Evolutionary conservation across 2,888 invertebrate species (phyloP), one percentile per base, ranked within the genome.

Genomic region (Sphaerophoria taeniata): DNA sequence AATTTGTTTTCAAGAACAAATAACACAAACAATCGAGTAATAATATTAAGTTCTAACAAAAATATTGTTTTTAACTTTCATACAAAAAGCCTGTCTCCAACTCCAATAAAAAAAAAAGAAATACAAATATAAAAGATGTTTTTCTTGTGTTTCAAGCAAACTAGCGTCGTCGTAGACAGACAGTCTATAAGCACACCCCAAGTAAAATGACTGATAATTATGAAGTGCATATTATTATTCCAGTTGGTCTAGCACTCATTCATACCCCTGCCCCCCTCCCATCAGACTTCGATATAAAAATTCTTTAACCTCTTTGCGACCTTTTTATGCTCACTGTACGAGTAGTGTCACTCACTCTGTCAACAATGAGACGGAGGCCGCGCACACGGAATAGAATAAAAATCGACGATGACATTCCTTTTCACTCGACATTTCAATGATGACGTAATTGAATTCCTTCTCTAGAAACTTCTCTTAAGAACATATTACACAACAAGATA

Each of bases 301-400:
- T 24, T 24, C 24, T 79, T 79, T 79, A 79, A 79, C 79, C 74
- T 79, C 67, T 74, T 56, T 47, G 69, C 74, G 69, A 79, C 74
- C 74, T 79, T 79, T 79, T 49, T 65, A 16, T 49, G 49, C 16
- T 74, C 39, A 53, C 61, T 60, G 11, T 9, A 9, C 11, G 24
- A 24, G 24, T 24, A 24, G 24, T 24, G 24, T 24, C 24, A 24
- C 24, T 24, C 43, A 43, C 9, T 7, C 12, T 43, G 9, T 34
- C 56, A 63, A 69, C 56, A 63, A 73, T 61, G 45, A 79, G 67
- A 55, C 36, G 24, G 24, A 24, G 2, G 24, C 24, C 24, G 24
- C 51, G 69, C 58, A 45, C 73, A 34, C 12, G 70, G 45, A 39
- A 39, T 3, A 51, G 12, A 24, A 67, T 51, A 49, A 39, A 63